Conservation (phyloP, 2,797 vertebrate genomes). For the Neostethus bicornis region DNA sequence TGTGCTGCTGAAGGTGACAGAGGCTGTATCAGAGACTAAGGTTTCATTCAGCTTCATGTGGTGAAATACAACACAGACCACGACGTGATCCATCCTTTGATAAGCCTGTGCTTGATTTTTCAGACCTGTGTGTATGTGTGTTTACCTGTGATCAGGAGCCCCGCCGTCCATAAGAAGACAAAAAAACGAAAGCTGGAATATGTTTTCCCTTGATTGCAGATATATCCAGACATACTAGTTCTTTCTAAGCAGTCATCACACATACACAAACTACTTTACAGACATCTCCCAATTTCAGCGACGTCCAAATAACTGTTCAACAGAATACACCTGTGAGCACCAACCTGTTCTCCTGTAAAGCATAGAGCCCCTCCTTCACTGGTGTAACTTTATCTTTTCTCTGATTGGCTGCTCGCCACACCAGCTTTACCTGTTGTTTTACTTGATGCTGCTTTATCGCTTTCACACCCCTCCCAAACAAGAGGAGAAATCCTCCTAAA, state of each 20-base stretch:
- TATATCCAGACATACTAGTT: conserved; percentile 27
- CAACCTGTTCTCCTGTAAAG: neutral
- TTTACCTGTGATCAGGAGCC: conserved; percentile 56
- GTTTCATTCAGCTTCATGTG: neutral
- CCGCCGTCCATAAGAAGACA: conserved; percentile 27
- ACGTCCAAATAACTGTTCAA: conserved; percentile 17
- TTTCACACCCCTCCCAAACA: neutral
- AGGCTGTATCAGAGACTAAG: neutral
- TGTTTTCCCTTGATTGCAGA: neutral
- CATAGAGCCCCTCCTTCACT: conserved; percentile 18
- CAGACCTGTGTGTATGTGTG: neutral
- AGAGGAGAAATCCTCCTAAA: neutral
- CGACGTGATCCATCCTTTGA: neutral
- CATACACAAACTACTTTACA: neutral
- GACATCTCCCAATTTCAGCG: conserved; percentile 36
- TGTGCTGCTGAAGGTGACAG: neutral
- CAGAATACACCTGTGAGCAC: neutral
- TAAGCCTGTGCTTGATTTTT: neutral
- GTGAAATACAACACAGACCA: neutral
- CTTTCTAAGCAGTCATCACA: conserved; percentile 1
- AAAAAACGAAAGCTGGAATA: conserved; percentile 4
- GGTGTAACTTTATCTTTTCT: conserved; percentile 25
- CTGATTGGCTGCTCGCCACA: conserved; percentile 36
- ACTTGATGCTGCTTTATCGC: neutral
- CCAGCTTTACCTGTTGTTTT: conserved; percentile 45